Conservation (phyloP, 2,113 vertebrate species). For the Conger conger region DNA sequence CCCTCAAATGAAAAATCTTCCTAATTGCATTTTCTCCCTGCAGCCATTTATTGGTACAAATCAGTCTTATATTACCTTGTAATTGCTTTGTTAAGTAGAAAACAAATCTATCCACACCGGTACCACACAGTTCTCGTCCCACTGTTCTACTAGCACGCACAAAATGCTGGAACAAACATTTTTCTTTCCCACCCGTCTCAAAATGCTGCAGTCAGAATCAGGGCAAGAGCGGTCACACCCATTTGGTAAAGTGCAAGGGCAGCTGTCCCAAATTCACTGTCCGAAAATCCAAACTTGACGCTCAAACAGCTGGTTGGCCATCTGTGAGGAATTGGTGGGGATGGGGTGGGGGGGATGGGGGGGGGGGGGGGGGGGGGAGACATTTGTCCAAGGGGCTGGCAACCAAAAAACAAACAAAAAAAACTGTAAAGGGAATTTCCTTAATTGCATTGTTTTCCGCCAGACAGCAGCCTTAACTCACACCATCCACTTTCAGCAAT, state of each 20-base stretch:
- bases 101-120: background rate
- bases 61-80: background rate
- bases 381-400: background rate
- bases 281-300: background rate
- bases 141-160: background rate
- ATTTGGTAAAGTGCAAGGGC: background rate
- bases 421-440: background rate
- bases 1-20: background rate
- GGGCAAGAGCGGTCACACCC: background rate
- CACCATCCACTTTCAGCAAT: constrained; percentile 5
- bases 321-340: background rate
- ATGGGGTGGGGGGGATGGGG: too few relatives aligned
- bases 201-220: background rate
- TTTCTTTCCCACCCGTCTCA: background rate
- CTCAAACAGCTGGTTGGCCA: background rate
- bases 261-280: background rate
- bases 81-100: background rate
- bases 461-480: background rate
- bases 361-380: too few relatives aligned
- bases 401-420: background rate
- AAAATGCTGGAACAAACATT: background rate
- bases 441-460: background rate
- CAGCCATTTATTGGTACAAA: background rate
- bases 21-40: background rate
- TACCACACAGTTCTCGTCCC: background rate